phyloP scores from a whole-genome alignment of 2,888 invertebrate species.

The Eutolmus rufibarbis region DNA sequence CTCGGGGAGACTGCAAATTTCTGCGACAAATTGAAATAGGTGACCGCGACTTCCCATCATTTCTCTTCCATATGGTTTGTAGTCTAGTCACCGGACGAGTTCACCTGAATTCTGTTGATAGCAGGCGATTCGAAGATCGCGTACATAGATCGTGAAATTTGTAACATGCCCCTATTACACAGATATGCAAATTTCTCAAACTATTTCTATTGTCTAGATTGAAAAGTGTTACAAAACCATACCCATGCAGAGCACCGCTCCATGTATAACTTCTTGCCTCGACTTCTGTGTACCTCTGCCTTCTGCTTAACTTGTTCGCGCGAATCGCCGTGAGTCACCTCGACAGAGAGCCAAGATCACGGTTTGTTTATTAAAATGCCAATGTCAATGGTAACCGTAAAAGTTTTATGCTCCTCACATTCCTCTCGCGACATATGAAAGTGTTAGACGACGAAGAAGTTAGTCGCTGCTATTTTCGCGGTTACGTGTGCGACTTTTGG shows the following conservation, averaged over 20 bases:
- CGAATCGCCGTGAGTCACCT: constrained; percentile 17
- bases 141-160: constrained; percentile 9
- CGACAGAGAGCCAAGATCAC: constrained; percentile 5
- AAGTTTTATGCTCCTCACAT: constrained; percentile 21
- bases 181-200: constrained; percentile 32
- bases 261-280: background rate
- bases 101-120: constrained; percentile 19
- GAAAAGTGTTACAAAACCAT: constrained; percentile 34
- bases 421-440: constrained; percentile 24
- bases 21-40: background rate
- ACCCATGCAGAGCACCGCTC: background rate
- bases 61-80: background rate
- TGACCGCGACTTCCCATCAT: background rate
- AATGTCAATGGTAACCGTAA: constrained; percentile 38
- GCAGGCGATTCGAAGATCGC: background rate
- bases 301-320: background rate
- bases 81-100: background rate
- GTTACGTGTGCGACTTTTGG: constrained; percentile 9
- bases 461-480: background rate
- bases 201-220: constrained; percentile 37
- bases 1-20: background rate
- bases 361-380: constrained; percentile 35
- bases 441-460: constrained; percentile 11
- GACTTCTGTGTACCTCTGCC: background rate
- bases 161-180: constrained; percentile 36